phyloP scores from a whole-genome alignment of 2,888 invertebrate genomes.

The Digitonthophagus gazella region DNA sequence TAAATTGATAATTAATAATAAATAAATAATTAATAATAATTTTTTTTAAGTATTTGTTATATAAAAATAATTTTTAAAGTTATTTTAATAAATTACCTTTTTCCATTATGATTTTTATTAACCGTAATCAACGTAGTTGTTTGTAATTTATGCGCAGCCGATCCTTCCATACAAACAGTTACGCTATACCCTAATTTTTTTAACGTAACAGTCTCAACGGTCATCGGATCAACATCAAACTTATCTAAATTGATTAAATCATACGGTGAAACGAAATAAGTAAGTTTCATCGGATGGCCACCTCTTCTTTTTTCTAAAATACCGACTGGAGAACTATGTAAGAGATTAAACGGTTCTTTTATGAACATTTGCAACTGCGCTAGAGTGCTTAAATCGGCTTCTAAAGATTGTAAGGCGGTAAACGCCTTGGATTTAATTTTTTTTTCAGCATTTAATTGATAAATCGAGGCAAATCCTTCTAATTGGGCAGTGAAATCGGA shows the following conservation, averaged over 20 bases:
- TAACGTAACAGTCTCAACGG: conserved; percentile 67
- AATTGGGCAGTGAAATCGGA: conserved; percentile 88
- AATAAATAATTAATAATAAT: background rate
- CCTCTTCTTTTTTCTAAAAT: conserved; percentile 78
- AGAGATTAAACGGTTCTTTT: conserved; percentile 68
- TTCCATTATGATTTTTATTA: conserved; percentile 68
- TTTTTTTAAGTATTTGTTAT: no score
- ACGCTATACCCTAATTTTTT: conserved; percentile 81
- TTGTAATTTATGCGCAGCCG: conserved; percentile 81
- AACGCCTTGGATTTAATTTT: conserved; percentile 93
- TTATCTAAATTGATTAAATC: conserved; percentile 79
- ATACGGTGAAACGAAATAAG: conserved; percentile 92
- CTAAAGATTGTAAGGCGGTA: conserved; percentile 86
- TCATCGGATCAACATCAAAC: conserved; percentile 71
- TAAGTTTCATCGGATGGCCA: conserved; percentile 90
- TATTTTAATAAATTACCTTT: conserved; percentile 69
- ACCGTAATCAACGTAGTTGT: conserved; percentile 67
- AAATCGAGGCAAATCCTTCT: conserved; percentile 82
- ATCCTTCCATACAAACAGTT: conserved; percentile 86
- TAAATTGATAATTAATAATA: no score
- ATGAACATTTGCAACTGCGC: conserved; percentile 75
- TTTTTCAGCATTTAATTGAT: conserved; percentile 91
- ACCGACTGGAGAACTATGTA: conserved; percentile 89
- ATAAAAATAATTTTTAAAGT: no score
- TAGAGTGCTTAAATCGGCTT: conserved; percentile 81